Base-by-base conservation (phyloP, 2,888 invertebrate genomes). In the Vannuccia rotundouncinata region DNA sequence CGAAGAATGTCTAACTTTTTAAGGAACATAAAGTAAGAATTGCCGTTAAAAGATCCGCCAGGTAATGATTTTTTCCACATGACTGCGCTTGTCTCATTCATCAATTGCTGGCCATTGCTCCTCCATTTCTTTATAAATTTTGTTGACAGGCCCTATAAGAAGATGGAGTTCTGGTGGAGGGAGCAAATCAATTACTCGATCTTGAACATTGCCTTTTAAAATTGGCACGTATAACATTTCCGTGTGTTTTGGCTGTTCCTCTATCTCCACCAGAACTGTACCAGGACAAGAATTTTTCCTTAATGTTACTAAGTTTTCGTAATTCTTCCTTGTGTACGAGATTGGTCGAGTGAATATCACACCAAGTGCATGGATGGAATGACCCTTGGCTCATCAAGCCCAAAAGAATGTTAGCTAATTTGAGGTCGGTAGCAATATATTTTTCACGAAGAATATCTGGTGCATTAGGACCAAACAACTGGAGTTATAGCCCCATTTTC, bases 161-260 rank as follows among this genome's bases (percentile, higher is more conserved):
- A 66, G 66, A 66, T 66, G 66, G 22, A 77, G 31, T 27, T 77
- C 77, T 59, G 77, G 77, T 59, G 77, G 77, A 77, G 77, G 77
- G 31, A 77, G 22, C n/a, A 77, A 25, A 22, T 77, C 22, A 22
- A 77, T n/a, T 59, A 77, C 77, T 59, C n/a, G 77, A 59, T n/a
- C 31, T 77, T 77, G 29, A 75, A 25, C 75, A 29, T 30, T 13
- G 30, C 29, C 77, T 31, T 31, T 45, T 45, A 31, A 29, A 59
- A 77, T 28, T 31, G 45, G 31, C n/a, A 59, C 22, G 77, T 31
- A 77, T 1, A 59, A 28, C 31, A 27, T 77, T 77, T n/a, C 59
- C 77, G 10, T 25, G 27, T n/a, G 28, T n/a, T 59, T 77, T 77
- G 1, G 77, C 77, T 28, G 22, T n/a, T 31, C 22, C 25, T 31